Evolutionary conservation across 1,140 invertebrate genomes (phyloP).

Genomic region (Atta texana): DNA sequence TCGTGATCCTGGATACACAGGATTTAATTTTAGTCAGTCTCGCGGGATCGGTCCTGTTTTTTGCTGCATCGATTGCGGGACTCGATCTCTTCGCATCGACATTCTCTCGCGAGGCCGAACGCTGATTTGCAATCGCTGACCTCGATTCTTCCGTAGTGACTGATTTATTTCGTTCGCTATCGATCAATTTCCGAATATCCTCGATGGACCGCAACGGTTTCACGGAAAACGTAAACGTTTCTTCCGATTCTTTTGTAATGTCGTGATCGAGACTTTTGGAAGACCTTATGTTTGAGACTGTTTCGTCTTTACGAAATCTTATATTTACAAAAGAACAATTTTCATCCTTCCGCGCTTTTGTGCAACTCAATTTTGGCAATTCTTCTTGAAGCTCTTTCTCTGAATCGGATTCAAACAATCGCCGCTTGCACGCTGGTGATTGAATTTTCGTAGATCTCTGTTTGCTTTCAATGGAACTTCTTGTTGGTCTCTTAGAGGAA

Average conservation of each 20-base stretch:
- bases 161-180: not conserved
- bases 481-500: constrained; percentile 25
- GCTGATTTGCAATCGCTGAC: constrained; percentile 68
- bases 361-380: not conserved
- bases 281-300: not conserved
- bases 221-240: constrained; percentile 9
- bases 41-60: constrained; percentile 1
- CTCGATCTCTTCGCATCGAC: constrained; percentile 10
- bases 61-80: not conserved
- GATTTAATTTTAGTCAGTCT: constrained; percentile 65
- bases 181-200: constrained; percentile 76
- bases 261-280: not conserved
- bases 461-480: constrained; percentile 58
- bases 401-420: constrained; percentile 70
- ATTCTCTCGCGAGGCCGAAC: constrained; percentile 17
- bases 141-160: not conserved
- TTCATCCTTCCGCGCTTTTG: constrained; percentile 17
- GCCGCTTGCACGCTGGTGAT: constrained; percentile 71
- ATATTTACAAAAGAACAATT: not conserved
- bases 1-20: constrained; percentile 74
- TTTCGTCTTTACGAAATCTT: constrained; percentile 13
- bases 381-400: constrained; percentile 2
- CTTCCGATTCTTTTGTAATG: not conserved
- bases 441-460: constrained; percentile 13
- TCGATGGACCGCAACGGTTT: constrained; percentile 75